Base-by-base conservation (phyloP, 2,113 vertebrate species). In the Gnathochromis pfefferi region DNA sequence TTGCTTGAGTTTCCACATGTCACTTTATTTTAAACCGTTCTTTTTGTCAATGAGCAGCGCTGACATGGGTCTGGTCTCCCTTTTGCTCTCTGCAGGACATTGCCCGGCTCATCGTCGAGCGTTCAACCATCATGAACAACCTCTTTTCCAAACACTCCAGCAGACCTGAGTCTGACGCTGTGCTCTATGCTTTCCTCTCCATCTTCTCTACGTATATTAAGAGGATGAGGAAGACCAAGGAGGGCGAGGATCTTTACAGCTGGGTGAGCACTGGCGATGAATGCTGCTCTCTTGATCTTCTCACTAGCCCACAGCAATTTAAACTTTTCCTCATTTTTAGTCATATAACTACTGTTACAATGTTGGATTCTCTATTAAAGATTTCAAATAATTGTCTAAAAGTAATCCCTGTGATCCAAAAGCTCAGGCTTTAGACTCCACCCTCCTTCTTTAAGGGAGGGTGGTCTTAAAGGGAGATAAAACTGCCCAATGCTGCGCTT, bases 121-220 rank as follows among this genome's bases (percentile, higher is more conserved):
- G 99, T 23, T 99, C 98, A 80, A 99, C 98, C 93, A 98, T 99
- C 95, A 99, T 99, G 99, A 97, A 98, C 82, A 98, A 97, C 94
- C 97, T 99, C 47, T 99, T 99, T 93, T 97, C 97, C 11, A 99
- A 97, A 96, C 97, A 98, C 28, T 97, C 97, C 0, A 97, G 96
- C 94, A 94, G 96, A 7, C 94, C 97, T 0, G 97, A 98, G 85
- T 98, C 98, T 0, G 97, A 99, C 0, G 97, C 98, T 0, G 98
- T 99, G 47, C 97, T 99, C n/a, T 92, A 94, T 0, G 98, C 99
- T 3, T 96, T 99, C 79, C 97, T 99, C 42, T 96, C 96, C 87
- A 97, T 99, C 92, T 99, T 99, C 91, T 98, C 97, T 1, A 88
- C 95, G 35, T 99, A 99, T 63, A 97, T 99, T 87, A 96, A 89